Base-by-base conservation (phyloP, 1,140 invertebrate genomes). In the Batillaria attramentaria region DNA sequence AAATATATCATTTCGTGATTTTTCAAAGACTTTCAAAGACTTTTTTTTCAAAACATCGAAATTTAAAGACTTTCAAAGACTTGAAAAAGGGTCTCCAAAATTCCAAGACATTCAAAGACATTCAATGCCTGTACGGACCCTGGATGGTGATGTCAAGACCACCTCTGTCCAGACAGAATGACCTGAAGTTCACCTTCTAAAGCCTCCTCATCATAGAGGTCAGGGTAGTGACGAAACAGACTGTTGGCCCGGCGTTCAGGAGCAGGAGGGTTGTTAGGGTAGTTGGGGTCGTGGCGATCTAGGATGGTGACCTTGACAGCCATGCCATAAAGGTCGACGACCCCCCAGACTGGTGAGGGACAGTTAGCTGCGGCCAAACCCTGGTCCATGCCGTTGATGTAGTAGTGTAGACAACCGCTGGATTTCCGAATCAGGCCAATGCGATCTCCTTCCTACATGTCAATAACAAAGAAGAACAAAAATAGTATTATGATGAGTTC, bases 241-340 rank as follows among this genome's bases (percentile, higher is more conserved):
- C 83, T 86, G 70, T 75, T 86, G 66, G 79, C 78, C 46, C 80
- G 79, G 35, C 79, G 82, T 18, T 72, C 79, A 28, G 76, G 75
- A 8, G 62, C 80, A 43, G 74, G 80, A 28, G 75, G 76, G 39
- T 80, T 78, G 75, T 81, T 85, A 57, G 81, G 79, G 43, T 87
- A 86, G 57, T 79, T 83, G 31, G 85, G 85, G 72, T 87, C 86
- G 42, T 81, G 83, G 54, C 85, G 79, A 73, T 90, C 88, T 16
- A 88, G 74, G 33, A 90, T 89, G 65, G 84, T 89, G 24, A 96
- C 95, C 92, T 97, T 98, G 0, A 97, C 97, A 35, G 97, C 97
- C 96, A 98, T 91, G 18, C 90, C 90, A 80, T 91, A 91, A 1
- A 91, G 85, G 77, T 91, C 90, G n/a, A 91, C 89, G 13, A 91